Evolutionary conservation across 2,888 invertebrate genomes (phyloP).

Genomic region (Spilosoma lubricipeda): DNA sequence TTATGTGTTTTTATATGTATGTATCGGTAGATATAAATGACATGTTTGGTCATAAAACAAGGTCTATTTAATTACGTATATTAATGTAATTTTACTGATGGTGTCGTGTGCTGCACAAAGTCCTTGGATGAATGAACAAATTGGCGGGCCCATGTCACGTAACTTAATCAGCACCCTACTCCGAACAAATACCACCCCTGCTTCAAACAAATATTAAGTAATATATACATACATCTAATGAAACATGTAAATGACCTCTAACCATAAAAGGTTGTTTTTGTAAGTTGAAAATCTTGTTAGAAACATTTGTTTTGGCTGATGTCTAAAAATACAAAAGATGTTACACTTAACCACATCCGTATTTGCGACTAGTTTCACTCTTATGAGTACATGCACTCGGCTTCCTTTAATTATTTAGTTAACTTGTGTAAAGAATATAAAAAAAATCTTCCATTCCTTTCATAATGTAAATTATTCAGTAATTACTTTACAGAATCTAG

Average conservation of each 20-base stretch:
- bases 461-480: no score
- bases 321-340: neutral
- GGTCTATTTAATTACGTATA: constrained; percentile 74
- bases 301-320: neutral
- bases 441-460: no score
- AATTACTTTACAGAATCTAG: no score
- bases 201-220: constrained; percentile 52
- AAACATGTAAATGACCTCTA: constrained; percentile 1
- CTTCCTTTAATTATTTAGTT: neutral
- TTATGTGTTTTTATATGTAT: neutral
- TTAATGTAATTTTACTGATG: constrained; percentile 76
- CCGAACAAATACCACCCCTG: constrained; percentile 54
- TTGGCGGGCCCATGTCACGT: constrained; percentile 82
- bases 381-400: neutral
- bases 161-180: constrained; percentile 80
- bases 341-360: neutral
- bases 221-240: constrained; percentile 11
- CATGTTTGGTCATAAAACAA: constrained; percentile 67
- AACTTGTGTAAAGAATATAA: no score
- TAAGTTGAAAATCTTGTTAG: neutral
- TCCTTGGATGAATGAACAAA: constrained; percentile 69
- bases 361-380: neutral
- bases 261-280: neutral
- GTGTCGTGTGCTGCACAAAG: constrained; percentile 55
- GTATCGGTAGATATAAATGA: no score